Base-by-base conservation (phyloP, 2,113 vertebrate species). In the Orcinus orca region DNA sequence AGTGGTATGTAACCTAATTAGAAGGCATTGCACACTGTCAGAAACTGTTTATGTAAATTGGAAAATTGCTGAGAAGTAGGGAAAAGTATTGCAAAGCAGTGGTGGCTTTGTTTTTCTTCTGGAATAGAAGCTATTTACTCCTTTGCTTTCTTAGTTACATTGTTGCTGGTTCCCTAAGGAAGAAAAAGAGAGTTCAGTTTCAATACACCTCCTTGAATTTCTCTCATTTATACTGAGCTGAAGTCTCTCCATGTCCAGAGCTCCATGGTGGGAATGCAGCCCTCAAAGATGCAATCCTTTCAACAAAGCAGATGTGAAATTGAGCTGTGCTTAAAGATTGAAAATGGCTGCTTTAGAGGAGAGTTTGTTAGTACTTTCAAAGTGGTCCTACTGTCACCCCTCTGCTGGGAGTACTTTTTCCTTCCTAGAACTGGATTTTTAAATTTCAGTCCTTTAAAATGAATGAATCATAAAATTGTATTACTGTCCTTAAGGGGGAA, bases 91-190 rank as follows among this genome's bases (percentile, higher is more conserved):
- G 33, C 47, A 65, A 76, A 76, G 44, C 33, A 60, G 33, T 2
- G 0, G 13, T 41, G 47, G 31, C 38, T 77, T 96, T 84, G 71
- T 94, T 92, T 95, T 90, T 33, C 74, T 92, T 89, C 33, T 86
- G 8, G 67, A 95, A 91, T 12, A 53, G 67, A 81, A 92, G 63
- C 14, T 33, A 53, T 70, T 91, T 87, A 81, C 23, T 82, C 55
- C 38, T 68, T 68, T 65, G 47, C 60, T 55, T 85, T 68, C 91
- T 85, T 53, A 71, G 60, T 90, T 93, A 70, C 41, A 31, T 38
- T 62, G 47, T 82, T 96, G 90, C 95, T 82, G 62, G 71, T 79
- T 97, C 92, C 84, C 55, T 50, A 87, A 89, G 77, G 70, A 85
- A 95, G 83, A 90, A 94, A 96, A 96, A 38, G 29, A 77, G 65